These are phyloP conservation scores for Calonectris borealis DNA, from an alignment of 2,113 vertebrate genomes.

Conservation along the genomic window DNA sequence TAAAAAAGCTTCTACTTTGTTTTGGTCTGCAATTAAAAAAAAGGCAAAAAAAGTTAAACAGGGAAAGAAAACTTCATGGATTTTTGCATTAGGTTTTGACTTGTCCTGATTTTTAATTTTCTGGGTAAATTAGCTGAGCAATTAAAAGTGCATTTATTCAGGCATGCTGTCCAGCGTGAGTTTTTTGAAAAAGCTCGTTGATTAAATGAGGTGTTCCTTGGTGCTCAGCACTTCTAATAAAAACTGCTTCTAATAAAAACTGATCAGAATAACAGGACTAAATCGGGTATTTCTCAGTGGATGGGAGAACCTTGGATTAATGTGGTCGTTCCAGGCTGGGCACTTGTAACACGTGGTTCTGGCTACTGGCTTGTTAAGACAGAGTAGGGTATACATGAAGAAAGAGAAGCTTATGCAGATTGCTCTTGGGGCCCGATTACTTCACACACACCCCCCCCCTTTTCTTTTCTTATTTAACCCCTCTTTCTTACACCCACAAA, in stretches of 20 bases:
- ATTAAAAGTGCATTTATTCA: background rate
- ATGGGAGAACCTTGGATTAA: constrained; percentile 21
- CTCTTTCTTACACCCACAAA: background rate
- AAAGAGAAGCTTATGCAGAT: constrained; percentile 7
- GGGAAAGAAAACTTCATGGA: background rate
- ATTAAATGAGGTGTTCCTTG: background rate
- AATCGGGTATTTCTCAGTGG: background rate
- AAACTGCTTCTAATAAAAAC: background rate
- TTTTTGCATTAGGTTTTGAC: background rate
- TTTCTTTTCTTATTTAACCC: background rate
- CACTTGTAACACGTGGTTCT: background rate
- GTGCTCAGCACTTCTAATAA: background rate
- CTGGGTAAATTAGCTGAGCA: background rate
- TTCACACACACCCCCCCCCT: background rate
- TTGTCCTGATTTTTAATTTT: background rate
- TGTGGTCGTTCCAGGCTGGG: background rate
- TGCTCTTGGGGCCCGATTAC: background rate
- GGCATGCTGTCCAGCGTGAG: background rate
- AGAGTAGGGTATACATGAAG: background rate
- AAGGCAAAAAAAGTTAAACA: background rate
- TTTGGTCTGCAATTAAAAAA: background rate
- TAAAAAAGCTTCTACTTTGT: background rate
- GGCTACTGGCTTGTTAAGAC: background rate
- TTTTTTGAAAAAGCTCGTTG: background rate
- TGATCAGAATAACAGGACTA: background rate